Evolutionary conservation across 1,140 invertebrate genomes (phyloP).

Genomic region (Anadara kagoshimensis): DNA sequence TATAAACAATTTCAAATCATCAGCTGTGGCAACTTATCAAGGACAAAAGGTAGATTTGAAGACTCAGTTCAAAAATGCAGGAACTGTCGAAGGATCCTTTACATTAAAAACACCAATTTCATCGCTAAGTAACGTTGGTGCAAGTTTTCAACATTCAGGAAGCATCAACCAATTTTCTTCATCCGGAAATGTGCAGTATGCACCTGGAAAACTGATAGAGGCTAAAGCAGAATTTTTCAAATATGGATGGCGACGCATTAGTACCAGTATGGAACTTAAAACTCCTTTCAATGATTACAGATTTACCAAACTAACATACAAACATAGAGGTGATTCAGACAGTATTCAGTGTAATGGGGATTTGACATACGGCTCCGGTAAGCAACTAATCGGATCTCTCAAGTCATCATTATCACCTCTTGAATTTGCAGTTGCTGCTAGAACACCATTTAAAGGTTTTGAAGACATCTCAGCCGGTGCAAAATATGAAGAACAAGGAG

Average conservation of each 20-base stretch:
- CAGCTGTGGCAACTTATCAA: neutral
- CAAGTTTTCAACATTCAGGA: conserved; percentile 44
- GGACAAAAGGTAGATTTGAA: conserved; percentile 1
- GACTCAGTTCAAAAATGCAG: neutral
- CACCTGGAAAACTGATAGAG: conserved; percentile 1
- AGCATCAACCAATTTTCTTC: conserved; percentile 29
- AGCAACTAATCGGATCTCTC: conserved; percentile 12
- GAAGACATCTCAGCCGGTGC: conserved; percentile 2
- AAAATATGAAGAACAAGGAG: conserved; percentile 13
- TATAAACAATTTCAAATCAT: neutral
- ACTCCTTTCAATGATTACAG: conserved; percentile 32
- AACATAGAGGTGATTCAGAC: conserved; percentile 10
- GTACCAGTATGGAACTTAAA: conserved; percentile 23
- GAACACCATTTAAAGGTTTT: conserved; percentile 20
- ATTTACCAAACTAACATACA: conserved; percentile 22
- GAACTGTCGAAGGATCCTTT: conserved; percentile 16
- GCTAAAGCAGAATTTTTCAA: conserved; percentile 10
- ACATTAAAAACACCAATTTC: conserved; percentile 51
- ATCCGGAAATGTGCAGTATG: conserved; percentile 17
- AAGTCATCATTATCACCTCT: conserved; percentile 12
- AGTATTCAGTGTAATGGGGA: conserved; percentile 17
- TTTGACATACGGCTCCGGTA: conserved; percentile 14
- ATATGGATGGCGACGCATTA: conserved; percentile 14
- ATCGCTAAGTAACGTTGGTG: conserved; percentile 30
- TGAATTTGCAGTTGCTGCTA: conserved; percentile 8